A percentile compares a stretch with the other conserved stretches of the same genome.
phyloP scores from a whole-genome alignment of 2,113 vertebrate genomes.

The Hyla sarda region DNA sequence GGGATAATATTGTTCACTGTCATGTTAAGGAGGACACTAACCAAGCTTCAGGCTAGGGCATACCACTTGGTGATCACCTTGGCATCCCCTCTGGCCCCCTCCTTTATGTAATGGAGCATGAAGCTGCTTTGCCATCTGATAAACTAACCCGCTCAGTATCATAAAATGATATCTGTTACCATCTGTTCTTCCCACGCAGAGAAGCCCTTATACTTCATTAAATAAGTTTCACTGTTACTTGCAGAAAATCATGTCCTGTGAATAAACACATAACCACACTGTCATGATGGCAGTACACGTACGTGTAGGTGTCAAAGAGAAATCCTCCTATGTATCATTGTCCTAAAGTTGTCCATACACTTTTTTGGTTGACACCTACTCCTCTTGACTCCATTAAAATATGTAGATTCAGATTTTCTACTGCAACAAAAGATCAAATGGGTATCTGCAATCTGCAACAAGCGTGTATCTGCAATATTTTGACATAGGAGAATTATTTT shows the following conservation, averaged over 20 bases:
- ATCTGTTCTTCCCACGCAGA: neutral
- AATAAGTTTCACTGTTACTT: neutral
- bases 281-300: neutral
- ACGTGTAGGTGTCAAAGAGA: neutral
- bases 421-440: too few relatives aligned
- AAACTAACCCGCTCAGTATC: neutral
- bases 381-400: neutral
- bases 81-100: neutral
- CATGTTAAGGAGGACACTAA: neutral
- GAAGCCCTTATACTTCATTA: neutral
- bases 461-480: too few relatives aligned
- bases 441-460: too few relatives aligned
- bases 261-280: neutral
- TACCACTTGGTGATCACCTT: neutral
- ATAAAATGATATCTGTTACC: neutral
- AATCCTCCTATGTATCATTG: neutral
- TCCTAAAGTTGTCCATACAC: too few relatives aligned
- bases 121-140: neutral
- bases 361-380: too few relatives aligned
- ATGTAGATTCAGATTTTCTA: neutral
- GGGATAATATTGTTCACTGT: neutral
- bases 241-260: neutral
- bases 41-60: neutral
- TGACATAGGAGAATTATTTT: too few relatives aligned
- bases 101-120: neutral